Base-by-base conservation (phyloP, 2,797 vertebrate species). In the Tadarida brasiliensis region DNA sequence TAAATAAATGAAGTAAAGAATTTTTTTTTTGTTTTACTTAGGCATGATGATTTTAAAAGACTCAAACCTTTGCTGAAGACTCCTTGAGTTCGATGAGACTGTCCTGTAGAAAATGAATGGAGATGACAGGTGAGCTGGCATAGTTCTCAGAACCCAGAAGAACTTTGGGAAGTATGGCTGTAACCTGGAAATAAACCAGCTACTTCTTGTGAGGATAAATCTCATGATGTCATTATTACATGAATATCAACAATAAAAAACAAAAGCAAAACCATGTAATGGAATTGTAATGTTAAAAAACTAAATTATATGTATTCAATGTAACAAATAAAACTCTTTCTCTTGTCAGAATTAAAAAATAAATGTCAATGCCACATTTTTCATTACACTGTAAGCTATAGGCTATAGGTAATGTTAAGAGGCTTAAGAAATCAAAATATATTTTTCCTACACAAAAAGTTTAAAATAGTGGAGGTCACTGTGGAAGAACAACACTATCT, bases 81-180 rank as follows among this genome's bases (percentile, higher is more conserved):
- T 99, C 99, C 99, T 99, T 99, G 99, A 99, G 99, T 99, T 99
- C 99, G 99, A 98, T 99, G 99, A 99, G 99, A 99, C 98, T 99
- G 99, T 99, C 99, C 99, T 99, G 99, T 99, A 99, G 99, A 99
- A 98, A 99, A 99, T 99, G 99, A 99, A 99, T 98, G 99, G 99
- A 99, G 99, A 99, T 99, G 99, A 99, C 99, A 99, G 99, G 99
- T 99, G 99, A 99, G 99, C 99, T 99, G 99, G 99, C 98, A 99
- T 98, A 99, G 98, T 99, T 99, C 98, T 99, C 99, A 99, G 99
- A 99, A 99, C 99, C 98, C 99, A 99, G 98, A 98, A 99, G 98
- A 99, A 98, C 98, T 98, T 98, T 98, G 98, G 98, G 97, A 98
- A 97, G 97, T 98, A 98, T 96, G 98, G 98, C 94, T 97, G 94